Percentiles rank a stretch among this genome's conserved stretches.
phyloP scores from a whole-genome alignment of 1,140 invertebrate species.

The Brachionus plicatilis region DNA sequence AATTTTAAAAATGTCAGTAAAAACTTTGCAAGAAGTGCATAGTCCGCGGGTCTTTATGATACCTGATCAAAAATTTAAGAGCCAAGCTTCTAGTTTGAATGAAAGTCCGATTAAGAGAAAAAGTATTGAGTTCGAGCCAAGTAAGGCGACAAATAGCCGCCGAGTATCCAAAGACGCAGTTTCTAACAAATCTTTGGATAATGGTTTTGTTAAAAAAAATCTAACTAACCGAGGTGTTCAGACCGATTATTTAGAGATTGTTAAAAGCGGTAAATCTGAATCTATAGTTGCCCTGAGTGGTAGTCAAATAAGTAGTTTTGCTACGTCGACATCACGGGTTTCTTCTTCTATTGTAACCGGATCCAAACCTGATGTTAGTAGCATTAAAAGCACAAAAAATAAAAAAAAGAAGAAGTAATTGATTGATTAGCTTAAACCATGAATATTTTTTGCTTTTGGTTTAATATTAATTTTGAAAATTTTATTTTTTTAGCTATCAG shows the following conservation, averaged over 20 bases:
- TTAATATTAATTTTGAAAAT: background rate
- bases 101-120: background rate
- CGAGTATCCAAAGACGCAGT: background rate
- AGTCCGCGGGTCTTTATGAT: background rate
- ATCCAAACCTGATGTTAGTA: background rate
- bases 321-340: conserved; percentile 2
- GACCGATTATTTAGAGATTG: conserved; percentile 7
- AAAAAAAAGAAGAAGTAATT: background rate
- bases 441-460: background rate
- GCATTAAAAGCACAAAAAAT: background rate
- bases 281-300: conserved; percentile 26
- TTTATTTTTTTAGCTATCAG: background rate
- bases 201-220: background rate
- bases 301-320: conserved; percentile 34
- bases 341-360: background rate
- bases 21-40: background rate
- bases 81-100: background rate
- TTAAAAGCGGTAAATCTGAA: conserved; percentile 14
- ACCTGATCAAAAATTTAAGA: background rate
- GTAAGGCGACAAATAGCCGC: background rate
- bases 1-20: background rate
- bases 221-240: background rate
- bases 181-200: background rate
- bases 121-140: background rate
- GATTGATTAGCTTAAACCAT: background rate